Evolutionary conservation across 2,797 vertebrate species (phyloP), one percentile per base, ranked within the genome.

Genomic region (Myiothlypis coronata): DNA sequence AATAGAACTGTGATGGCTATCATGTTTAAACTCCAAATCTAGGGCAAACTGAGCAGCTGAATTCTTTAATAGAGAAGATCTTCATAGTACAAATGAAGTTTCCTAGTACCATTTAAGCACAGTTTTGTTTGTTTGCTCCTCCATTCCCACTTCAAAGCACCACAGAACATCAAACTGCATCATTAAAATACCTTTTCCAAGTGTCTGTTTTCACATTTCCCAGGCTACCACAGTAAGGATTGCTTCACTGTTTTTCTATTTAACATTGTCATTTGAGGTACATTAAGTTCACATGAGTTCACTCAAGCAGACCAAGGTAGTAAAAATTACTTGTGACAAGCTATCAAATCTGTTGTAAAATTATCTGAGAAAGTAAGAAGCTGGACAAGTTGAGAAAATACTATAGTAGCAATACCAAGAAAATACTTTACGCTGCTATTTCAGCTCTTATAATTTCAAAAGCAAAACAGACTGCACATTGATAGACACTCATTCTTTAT

Each of bases 81-180:
- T 86, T 39, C n/a, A 35, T 5, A 19, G 6, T 67, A 72, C 64
- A 77, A 86, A 59, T 9, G 4, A 85, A 68, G 22, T 61, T 75
- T 78, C 57, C 61, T 78, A 65, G 69, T 71, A 92, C 30, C 50
- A 22, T 41, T 92, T 72, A 79, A 86, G 57, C 41, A 81, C 17
- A 50, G 46, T 79, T 94, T 89, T 91, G 89, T 8, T 74, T 63
- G 78, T 85, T 79, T 78, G 34, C 72, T 87, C 37, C 34, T 59
- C 47, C 37, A 41, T 67, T 92, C 39, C 52, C 50, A 60, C 69
- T 87, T 92, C 89, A 94, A 89, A 87, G 92, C 12, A 32, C 12
- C 60, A 83, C 17, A 59, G 41, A 91, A 93, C 75, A 88, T 87
- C 85, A 89, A 93, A 92, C 79, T 41, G 80, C 86, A 95, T 75